Evolutionary conservation across 2,113 vertebrate genomes (phyloP).

Genomic region (Morphnarchus princeps): DNA sequence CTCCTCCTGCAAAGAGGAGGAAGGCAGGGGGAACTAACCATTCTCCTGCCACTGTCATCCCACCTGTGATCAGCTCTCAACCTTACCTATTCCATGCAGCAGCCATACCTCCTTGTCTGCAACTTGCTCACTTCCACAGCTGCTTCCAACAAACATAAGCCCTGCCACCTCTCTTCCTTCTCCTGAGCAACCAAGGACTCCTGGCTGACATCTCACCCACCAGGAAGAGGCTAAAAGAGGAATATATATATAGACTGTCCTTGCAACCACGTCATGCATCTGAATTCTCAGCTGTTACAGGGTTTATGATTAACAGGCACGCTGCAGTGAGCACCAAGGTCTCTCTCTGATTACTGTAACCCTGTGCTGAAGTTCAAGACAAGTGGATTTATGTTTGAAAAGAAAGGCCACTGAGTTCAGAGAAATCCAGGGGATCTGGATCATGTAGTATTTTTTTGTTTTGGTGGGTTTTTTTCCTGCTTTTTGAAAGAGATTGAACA

Average conservation of each 20-base stretch:
- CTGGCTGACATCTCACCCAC: not conserved
- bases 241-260: not conserved
- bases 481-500: not conserved
- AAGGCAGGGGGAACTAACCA: not conserved
- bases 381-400: not conserved
- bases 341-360: not conserved
- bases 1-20: not conserved
- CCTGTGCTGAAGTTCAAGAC: not conserved
- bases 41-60: not conserved
- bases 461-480: not conserved
- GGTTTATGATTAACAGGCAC: constrained; percentile 34
- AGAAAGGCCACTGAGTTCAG: not conserved
- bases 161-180: not conserved
- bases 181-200: not conserved
- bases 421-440: not conserved
- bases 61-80: not conserved
- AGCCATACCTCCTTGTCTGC: not conserved
- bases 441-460: not conserved
- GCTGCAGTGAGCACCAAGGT: not conserved
- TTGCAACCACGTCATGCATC: not conserved
- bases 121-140: not conserved
- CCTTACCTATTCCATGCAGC: not conserved
- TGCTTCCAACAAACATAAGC: not conserved
- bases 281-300: constrained; percentile 29
- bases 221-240: not conserved